Evolutionary conservation across 2,888 invertebrate species (phyloP), one percentile per base, ranked within the genome.

Genomic region (Lycocerus yunnanus): DNA sequence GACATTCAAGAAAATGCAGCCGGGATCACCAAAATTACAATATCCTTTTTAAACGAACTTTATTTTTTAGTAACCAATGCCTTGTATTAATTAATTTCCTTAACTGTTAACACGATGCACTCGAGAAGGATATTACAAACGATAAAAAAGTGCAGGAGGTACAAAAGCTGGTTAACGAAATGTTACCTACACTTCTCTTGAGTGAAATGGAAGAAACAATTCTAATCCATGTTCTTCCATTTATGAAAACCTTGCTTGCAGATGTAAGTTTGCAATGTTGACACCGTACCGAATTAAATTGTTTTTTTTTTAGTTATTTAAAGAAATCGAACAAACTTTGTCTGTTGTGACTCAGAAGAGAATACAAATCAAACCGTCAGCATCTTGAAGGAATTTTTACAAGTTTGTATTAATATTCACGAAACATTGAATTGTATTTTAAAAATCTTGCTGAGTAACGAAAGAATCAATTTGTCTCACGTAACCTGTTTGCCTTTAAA

Each of bases 321-420:
- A 60, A 14, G 66, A 71, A 71, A 59, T 71, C 24, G n/a, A 15
- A 21, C 14, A 59, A 16, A 59, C 9, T 1, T 20, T 66, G 9
- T 15, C 66, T 1, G n/a, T 11, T 15, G n/a, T n/a, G 1, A n/a
- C 18, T 14, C 8, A 1, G 15, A 4, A 65, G 60, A 24, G 20
- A 66, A 59, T 16, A 20, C 71, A 14, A 20, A 11, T 16, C 61
- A 69, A 24, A 70, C 74, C 63, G 79, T 69, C 18, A 70, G 77
- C 20, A 72, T 78, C 63, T 69, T 83, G 63, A 77, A 78, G 66
- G 77, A 79, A 58, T 80, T 72, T 79, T 63, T 72, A 66, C 16
- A 60, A 74, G 43, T 80, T 24, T 76, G 79, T 27, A 59, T 78
- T 59, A 78, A 69, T 59, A 74, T 83, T 14, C 68, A 82, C 16